Base-by-base conservation (phyloP, 2,797 vertebrate species). In the Cossypha caffra region DNA sequence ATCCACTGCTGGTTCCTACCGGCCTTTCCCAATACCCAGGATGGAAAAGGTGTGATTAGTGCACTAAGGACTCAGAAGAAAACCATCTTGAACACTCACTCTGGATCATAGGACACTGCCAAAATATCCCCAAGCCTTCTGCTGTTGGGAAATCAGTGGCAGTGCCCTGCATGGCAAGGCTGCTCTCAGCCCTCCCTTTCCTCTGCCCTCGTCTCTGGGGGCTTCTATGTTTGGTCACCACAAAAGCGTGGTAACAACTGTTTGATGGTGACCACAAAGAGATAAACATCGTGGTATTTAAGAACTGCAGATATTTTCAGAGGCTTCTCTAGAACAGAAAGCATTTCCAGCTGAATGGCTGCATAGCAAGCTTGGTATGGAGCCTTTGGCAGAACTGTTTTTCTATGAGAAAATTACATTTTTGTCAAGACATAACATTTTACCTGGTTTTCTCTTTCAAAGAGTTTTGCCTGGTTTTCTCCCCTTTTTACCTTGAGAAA, bases 221-320 rank as follows among this genome's bases (percentile, higher is more conserved):
- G 75, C 69, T 92, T 93, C 94, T 95, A 93, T 94, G 95, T 91
- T 95, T 86, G 91, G 66, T 59, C 55, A 91, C 72, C 87, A 62
- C 75, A 93, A 94, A 93, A 96, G 86, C 11, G 10, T 29, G 51
- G 91, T 77, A 90, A 91, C 89, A 96, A 95, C 89, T 96, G 92
- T 86, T 90, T 88, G 78, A 72, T 91, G 82, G 69, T 95, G 89
- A 91, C 87, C 94, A 95, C 96, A 93, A 92, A 72, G 92, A 92
- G 86, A 93, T 80, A 96, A 96, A 94, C 87, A 81, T 43, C 23
- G 6, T 40, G 78, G 87, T 83, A 91, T 93, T 94, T 92, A 59
- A 68, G 66, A 96, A 91, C 81, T 75, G 69, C 62, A 84, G 92
- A 91, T 95, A 95, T 96, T 95, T 97, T 90, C 2, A 45, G 95